Percentiles rank a stretch among this genome's conserved stretches.
Conservation (phyloP, 2,113 vertebrate genomes). For the Odocoileus hemionus region DNA sequence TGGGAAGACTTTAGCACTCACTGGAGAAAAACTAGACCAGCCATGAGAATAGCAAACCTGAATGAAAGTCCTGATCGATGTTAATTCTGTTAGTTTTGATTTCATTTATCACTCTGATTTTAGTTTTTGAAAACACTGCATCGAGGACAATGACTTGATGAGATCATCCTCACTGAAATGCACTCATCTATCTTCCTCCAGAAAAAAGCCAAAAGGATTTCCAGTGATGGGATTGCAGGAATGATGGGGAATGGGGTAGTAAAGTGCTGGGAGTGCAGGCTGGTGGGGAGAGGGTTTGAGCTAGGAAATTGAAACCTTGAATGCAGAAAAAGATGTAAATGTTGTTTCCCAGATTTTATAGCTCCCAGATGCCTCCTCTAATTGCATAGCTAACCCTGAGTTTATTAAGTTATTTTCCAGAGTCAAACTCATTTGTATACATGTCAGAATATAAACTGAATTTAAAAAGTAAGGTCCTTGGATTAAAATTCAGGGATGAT, state of each 20-base stretch:
- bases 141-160: constrained; percentile 64
- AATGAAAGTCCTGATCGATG: constrained; percentile 77
- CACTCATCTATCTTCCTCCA: neutral
- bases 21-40: constrained; percentile 60
- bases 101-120: constrained; percentile 72
- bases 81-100: constrained; percentile 80
- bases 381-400: constrained; percentile 81
- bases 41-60: constrained; percentile 71
- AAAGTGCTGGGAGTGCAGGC: neutral
- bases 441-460: constrained; percentile 82
- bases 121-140: constrained; percentile 68
- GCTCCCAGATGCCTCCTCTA: constrained; percentile 82
- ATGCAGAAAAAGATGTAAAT: constrained; percentile 81
- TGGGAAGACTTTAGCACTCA: constrained; percentile 70
- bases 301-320: constrained; percentile 68
- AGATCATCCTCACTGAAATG: constrained; percentile 55
- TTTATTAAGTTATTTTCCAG: constrained; percentile 87
- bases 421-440: constrained; percentile 86
- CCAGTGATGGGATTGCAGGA: constrained; percentile 57
- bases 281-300: constrained; percentile 1
- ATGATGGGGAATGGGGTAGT: constrained; percentile 34
- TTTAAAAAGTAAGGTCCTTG: constrained; percentile 78
- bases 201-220: neutral
- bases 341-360: constrained; percentile 81
- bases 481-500: constrained; percentile 83